A percentile compares a stretch with the other conserved stretches of the same genome.
phyloP scores from a whole-genome alignment of 2,888 invertebrate species.

The Phlogophora meticulosa region DNA sequence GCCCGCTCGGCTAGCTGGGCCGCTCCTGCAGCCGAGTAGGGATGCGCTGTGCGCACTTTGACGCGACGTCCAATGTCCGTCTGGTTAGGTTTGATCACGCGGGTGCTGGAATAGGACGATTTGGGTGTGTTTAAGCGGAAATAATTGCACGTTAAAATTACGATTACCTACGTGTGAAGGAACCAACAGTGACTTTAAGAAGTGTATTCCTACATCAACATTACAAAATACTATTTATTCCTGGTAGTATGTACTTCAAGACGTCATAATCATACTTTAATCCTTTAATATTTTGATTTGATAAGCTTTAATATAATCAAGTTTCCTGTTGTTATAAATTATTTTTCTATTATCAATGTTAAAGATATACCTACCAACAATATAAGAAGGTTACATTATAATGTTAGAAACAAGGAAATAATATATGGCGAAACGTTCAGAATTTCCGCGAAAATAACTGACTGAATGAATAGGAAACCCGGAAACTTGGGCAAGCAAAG shows the following conservation, averaged over 20 bases:
- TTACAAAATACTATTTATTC: not conserved
- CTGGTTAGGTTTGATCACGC: constrained; percentile 98
- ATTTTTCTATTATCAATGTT: constrained; percentile 4
- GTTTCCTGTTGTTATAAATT: constrained; percentile 16
- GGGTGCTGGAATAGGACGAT: constrained; percentile 92
- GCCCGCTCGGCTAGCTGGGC: constrained; percentile 77
- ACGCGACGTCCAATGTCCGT: constrained; percentile 97
- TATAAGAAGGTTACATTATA: constrained; percentile 1
- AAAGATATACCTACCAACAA: not conserved
- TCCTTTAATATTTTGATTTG: constrained; percentile 4
- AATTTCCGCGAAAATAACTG: constrained; percentile 2
- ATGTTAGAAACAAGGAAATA: not conserved
- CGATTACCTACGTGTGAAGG: constrained; percentile 7
- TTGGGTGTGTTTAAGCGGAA: constrained; percentile 56
- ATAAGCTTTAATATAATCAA: constrained; percentile 9
- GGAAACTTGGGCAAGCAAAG: constrained; percentile 22
- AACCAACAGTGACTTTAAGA: not conserved
- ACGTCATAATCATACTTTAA: constrained; percentile 12
- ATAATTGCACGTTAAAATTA: constrained; percentile 8
- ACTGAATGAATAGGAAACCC: constrained; percentile 11
- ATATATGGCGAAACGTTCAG: not conserved
- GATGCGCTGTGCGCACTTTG: constrained; percentile 92
- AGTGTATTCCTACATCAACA: not conserved
- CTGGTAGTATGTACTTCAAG: not conserved
- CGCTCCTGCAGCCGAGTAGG: constrained; percentile 80